phyloP scores from a whole-genome alignment of 1,140 invertebrate species.

The Achroia grisella region DNA sequence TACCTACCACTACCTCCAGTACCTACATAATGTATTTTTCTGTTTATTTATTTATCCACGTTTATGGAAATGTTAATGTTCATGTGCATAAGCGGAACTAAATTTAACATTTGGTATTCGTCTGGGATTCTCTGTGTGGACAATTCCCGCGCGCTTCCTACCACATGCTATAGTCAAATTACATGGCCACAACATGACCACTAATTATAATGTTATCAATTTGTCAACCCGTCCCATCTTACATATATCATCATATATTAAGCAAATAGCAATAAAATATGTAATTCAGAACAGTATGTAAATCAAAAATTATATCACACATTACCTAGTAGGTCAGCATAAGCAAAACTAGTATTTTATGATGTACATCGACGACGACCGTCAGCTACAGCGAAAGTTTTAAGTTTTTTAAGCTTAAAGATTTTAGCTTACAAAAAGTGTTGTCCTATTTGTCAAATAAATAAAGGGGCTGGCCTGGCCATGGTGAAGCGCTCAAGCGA shows the following conservation, averaged over 20 bases:
- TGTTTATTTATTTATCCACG: not conserved
- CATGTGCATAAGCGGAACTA: slow-evolving; percentile 19
- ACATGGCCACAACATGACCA: slow-evolving; percentile 28
- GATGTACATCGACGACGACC: no score
- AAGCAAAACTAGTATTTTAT: not conserved
- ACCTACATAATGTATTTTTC: no score
- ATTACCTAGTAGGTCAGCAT: not conserved
- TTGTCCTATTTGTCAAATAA: no score
- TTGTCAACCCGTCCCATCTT: slow-evolving; percentile 37
- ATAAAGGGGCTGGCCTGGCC: no score
- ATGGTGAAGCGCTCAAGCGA: no score
- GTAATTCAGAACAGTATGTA: not conserved
- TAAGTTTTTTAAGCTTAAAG: no score
- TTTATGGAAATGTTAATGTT: slow-evolving; percentile 7
- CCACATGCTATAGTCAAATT: slow-evolving; percentile 37
- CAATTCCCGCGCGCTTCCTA: slow-evolving; percentile 22
- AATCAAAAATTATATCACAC: no score
- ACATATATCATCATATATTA: not conserved
- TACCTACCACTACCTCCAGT: no score
- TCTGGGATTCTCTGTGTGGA: slow-evolving; percentile 21
- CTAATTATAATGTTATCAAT: slow-evolving; percentile 47
- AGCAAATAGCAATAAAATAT: not conserved
- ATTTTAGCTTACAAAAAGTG: no score
- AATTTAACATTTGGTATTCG: slow-evolving; percentile 25
- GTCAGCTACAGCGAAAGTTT: no score